Percentiles rank a stretch among this genome's conserved stretches.
These are phyloP conservation scores for Drosophila ercepeae DNA, from an alignment of 1,140 invertebrate species.

Conservation along the genomic window DNA sequence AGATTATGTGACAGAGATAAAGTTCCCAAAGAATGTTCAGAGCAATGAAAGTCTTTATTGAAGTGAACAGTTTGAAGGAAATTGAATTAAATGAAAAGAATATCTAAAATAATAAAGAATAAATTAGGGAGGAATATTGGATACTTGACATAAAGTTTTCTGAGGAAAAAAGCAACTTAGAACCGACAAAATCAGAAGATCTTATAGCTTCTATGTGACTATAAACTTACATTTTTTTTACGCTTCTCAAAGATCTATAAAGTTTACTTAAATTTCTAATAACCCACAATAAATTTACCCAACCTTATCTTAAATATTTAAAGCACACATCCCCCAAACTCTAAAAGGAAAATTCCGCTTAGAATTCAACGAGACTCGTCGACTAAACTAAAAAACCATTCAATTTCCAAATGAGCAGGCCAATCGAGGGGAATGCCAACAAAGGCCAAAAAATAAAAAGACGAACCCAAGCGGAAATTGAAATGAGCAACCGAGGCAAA, in stretches of 20 bases:
- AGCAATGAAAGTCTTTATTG: constrained; percentile 21
- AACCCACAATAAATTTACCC: background rate
- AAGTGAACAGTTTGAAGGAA: constrained; percentile 16
- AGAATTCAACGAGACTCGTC: constrained; percentile 11
- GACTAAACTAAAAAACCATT: constrained; percentile 41
- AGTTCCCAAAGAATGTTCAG: constrained; percentile 33
- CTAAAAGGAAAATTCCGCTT: background rate
- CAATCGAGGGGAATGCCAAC: constrained; percentile 59
- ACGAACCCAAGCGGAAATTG: constrained; percentile 63
- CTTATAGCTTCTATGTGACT: no score
- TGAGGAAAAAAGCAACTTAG: no score
- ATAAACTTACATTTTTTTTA: no score
- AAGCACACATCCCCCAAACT: background rate
- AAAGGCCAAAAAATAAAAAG: constrained; percentile 39
- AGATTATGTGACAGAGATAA: constrained; percentile 54
- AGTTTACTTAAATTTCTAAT: background rate
- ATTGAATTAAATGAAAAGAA: constrained; percentile 13
- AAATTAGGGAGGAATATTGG: background rate
- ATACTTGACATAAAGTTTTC: no score
- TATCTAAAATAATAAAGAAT: background rate
- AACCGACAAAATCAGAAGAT: no score
- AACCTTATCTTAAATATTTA: constrained; percentile 6
- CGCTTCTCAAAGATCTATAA: no score
- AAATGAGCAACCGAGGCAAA: constrained; percentile 73
- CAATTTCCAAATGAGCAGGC: constrained; percentile 64